Base-by-base conservation (phyloP, 2,113 vertebrate species). In the Cinclus mexicanus region DNA sequence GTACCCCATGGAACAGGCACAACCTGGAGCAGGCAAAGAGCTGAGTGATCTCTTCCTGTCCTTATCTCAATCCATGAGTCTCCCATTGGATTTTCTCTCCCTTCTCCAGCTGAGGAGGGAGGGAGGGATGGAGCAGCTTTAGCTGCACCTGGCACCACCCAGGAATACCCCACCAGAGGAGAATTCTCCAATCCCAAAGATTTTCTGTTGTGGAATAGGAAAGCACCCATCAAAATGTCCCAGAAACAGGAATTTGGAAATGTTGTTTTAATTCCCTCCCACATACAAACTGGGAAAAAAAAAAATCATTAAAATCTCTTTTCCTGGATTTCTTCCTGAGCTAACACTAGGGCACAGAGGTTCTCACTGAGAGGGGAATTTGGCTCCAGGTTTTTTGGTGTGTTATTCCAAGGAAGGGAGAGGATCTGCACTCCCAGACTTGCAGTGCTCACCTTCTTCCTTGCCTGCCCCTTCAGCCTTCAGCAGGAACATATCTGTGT, bases 401-500 rank as follows among this genome's bases (percentile, higher is more conserved):
- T 81, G 28, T 64, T 87, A 33, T 55, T 56, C 52, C 79, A 75
- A 60, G 26, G 21, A 80, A 74, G 6, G 68, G 79, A 91, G 25
- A 26, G 49, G 41, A 93, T 70, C 41, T 91, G 28, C 23, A 53
- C 56, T 46, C 42, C 37, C 60, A 75, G 22, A 8, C 50, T 67
- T 72, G 71, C 41, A 60, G 55, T 6, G 22, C 37, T 25, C 94
- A 99, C 98, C 98, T 98, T 98, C 98, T 97, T 98, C 97, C 49
- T 95, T 97, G 8, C 98, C 98, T 95, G 97, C 95, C 4, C 98
- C 98, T 74, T 99, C 99, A 16, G 95, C 71, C 95, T 98, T 99
- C 93, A 99, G 97, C 53, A 99, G 97, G 93, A 99, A 99, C 99
- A 99, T 99, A 93, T 99, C 99, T 1, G 98, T 97, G 89, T 99